Conservation (phyloP, 2,797 vertebrate genomes). For the Galaxias olidus region DNA sequence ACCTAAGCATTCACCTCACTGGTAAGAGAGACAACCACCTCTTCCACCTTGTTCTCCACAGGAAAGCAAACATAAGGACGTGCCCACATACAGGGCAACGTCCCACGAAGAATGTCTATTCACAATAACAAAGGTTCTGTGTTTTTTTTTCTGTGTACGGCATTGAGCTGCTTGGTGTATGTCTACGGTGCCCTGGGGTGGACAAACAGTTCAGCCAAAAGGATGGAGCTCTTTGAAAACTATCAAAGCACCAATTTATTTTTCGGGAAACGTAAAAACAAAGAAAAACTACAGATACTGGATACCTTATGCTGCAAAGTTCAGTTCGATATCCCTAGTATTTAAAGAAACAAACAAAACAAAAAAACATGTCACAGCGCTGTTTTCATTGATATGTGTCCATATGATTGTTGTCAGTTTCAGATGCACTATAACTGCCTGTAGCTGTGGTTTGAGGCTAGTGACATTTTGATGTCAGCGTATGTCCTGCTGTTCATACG, state of each 20-base stretch:
- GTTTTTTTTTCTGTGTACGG: constrained; percentile 17
- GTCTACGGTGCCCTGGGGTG: not conserved
- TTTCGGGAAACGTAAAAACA: not conserved
- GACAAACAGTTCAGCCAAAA: constrained; percentile 17
- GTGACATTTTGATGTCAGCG: constrained; percentile 23
- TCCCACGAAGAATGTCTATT: constrained; percentile 25
- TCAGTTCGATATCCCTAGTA: constrained; percentile 8
- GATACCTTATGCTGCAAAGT: constrained; percentile 17
- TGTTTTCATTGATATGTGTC: constrained; percentile 35
- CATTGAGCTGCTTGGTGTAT: constrained; percentile 16
- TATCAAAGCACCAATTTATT: constrained; percentile 29
- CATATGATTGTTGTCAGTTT: constrained; percentile 38
- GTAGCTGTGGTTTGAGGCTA: constrained; percentile 36
- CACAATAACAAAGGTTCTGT: constrained; percentile 27
- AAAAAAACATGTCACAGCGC: constrained; percentile 21
- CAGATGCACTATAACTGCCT: constrained; percentile 35
- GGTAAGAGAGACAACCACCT: constrained; percentile 49
- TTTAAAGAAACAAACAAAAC: constrained; percentile 22
- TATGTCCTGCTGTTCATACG: no score
- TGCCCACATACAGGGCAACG: constrained; percentile 19
- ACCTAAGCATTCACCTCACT: constrained; percentile 59
- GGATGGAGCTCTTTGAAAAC: constrained; percentile 20
- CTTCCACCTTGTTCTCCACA: constrained; percentile 14
- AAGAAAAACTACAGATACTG: constrained; percentile 13
- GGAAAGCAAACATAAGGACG: constrained; percentile 13